Conservation (phyloP, 2,113 vertebrate species). For the Lucifuga dentata region DNA sequence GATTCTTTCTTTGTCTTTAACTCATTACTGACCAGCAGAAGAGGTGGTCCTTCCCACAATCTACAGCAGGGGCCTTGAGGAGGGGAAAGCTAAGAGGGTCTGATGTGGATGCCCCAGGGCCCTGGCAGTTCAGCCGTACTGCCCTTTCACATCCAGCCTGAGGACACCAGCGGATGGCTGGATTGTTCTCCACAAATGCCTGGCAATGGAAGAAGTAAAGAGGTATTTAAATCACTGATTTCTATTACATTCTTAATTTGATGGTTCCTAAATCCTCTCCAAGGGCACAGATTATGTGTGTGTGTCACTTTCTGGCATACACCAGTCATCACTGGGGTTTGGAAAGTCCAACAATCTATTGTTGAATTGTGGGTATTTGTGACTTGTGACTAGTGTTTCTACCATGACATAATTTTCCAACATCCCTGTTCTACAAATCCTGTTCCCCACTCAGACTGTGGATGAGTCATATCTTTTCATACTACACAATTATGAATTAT, state of each 20-base stretch:
- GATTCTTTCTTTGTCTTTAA: not conserved
- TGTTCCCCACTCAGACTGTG: no score
- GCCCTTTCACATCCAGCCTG: conserved; percentile 95
- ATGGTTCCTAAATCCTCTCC: not conserved
- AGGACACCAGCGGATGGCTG: conserved; percentile 98
- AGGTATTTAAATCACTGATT: not conserved
- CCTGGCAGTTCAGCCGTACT: conserved; percentile 91
- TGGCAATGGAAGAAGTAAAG: conserved; percentile 59
- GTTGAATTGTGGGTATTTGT: not conserved
- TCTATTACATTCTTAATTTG: not conserved
- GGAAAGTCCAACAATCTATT: not conserved
- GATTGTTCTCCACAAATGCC: conserved; percentile 99
- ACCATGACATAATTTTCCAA: not conserved
- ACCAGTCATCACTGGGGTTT: not conserved
- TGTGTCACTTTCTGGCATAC: not conserved
- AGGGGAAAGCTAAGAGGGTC: conserved; percentile 91
- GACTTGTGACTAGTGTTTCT: not conserved
- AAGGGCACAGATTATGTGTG: no score
- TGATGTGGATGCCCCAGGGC: conserved; percentile 86
- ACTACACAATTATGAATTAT: no score
- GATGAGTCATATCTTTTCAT: no score
- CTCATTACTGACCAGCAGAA: conserved; percentile 94
- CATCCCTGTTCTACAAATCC: no score
- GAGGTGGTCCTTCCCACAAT: conserved; percentile 97
- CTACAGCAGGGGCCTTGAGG: conserved; percentile 94